These are phyloP conservation scores for Arctopsyche grandis DNA, from an alignment of 1,140 invertebrate genomes.

Conservation along the genomic window DNA sequence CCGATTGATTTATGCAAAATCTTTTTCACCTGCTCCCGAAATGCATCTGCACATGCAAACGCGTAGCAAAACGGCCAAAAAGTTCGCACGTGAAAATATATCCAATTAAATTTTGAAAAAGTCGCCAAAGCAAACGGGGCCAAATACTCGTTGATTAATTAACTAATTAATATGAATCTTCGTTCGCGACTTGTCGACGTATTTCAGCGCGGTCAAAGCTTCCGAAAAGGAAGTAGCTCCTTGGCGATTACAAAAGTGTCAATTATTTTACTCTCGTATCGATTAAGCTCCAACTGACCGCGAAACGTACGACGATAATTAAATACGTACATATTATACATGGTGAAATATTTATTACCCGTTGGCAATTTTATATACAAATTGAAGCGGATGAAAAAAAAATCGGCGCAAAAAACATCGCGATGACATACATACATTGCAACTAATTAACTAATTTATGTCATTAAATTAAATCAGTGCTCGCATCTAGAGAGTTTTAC, in stretches of 20 bases:
- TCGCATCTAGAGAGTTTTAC: no score
- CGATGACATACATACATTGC: no score
- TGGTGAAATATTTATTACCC: no score
- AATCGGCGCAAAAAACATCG: no score
- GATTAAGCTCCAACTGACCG: background rate
- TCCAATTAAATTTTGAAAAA: constrained; percentile 36
- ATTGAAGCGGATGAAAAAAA: no score
- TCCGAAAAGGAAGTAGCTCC: constrained; percentile 33
- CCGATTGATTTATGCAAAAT: constrained; percentile 46
- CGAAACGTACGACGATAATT: constrained; percentile 11
- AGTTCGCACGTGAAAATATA: constrained; percentile 11
- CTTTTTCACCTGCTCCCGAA: constrained; percentile 33
- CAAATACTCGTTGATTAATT: constrained; percentile 33
- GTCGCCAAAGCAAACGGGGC: background rate
- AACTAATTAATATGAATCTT: constrained; percentile 29
- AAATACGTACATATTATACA: background rate
- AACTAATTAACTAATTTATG: no score
- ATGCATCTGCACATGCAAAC: constrained; percentile 31
- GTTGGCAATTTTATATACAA: no score
- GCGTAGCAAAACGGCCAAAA: constrained; percentile 14
- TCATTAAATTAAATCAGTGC: no score
- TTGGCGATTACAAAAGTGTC: constrained; percentile 38
- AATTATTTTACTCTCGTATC: constrained; percentile 14
- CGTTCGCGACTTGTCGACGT: background rate
- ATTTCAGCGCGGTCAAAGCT: background rate